Percentiles rank a stretch among this genome's conserved stretches.
phyloP scores from a whole-genome alignment of 2,888 invertebrate species.

The Lymantria monacha region DNA sequence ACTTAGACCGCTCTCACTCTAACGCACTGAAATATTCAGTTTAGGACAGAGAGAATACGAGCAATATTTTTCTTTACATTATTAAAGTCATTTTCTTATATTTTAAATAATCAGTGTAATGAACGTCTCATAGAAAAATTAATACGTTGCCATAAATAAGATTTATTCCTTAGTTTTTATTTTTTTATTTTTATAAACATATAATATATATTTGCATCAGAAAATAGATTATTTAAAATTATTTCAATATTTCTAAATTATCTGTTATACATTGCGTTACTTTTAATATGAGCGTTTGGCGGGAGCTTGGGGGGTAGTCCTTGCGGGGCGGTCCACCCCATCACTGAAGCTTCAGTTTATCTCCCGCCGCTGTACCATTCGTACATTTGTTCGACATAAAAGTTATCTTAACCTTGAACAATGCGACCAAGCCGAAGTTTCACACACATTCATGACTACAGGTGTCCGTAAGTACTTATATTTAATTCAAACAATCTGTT shows the following conservation, averaged over 20 bases:
- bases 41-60: background rate
- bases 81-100: background rate
- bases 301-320: slow-evolving; percentile 22
- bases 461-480: slow-evolving; percentile 50
- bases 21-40: background rate
- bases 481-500: background rate
- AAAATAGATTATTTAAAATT: background rate
- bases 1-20: slow-evolving; percentile 5
- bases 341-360: slow-evolving; percentile 30
- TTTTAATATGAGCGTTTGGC: background rate
- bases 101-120: background rate
- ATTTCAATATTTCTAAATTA: background rate
- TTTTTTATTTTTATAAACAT: background rate
- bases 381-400: slow-evolving; percentile 19
- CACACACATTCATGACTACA: slow-evolving; percentile 46
- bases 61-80: background rate
- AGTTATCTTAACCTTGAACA: slow-evolving; percentile 4
- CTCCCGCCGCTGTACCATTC: slow-evolving; percentile 29
- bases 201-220: background rate
- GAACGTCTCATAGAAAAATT: background rate
- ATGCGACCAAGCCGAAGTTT: slow-evolving; percentile 43
- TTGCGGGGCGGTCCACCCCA: slow-evolving; percentile 28
- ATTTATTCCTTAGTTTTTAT: background rate
- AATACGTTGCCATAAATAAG: background rate
- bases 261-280: background rate